Conservation (phyloP, 2,797 vertebrate genomes). For the Lepilemur ruficaudatus region DNA sequence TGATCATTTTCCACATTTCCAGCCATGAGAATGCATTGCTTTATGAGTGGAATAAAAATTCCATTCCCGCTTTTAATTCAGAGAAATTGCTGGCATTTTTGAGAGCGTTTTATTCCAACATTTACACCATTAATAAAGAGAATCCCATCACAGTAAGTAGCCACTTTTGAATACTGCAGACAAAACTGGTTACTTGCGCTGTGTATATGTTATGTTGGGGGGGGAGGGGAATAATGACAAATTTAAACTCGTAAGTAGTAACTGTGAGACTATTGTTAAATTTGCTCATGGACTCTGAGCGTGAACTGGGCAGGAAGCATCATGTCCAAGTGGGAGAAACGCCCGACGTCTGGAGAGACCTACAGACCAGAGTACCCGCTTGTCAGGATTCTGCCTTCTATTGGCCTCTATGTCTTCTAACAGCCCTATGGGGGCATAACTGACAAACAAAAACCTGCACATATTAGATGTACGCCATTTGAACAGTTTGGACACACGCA, state of each 20-base stretch:
- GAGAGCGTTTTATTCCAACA: background rate
- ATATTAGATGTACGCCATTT: background rate
- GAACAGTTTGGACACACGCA: background rate
- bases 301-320: background rate
- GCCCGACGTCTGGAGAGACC: accelerated
- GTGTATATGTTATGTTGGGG: background rate
- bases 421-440: background rate
- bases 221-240: background rate
- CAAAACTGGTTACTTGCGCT: background rate
- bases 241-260: background rate
- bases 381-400: background rate
- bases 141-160: background rate
- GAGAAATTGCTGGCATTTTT: background rate
- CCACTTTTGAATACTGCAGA: background rate
- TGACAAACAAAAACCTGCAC: background rate
- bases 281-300: background rate
- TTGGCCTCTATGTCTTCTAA: accelerated
- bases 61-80: background rate
- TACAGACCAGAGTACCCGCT: accelerated
- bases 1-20: slow-evolving; percentile 16
- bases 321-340: too few relatives aligned
- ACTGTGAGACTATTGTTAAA: background rate
- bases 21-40: background rate
- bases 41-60: background rate
- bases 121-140: background rate